These are phyloP conservation scores for Tor tambroides DNA, from an alignment of 2,113 vertebrate genomes.

Conservation along the genomic window DNA sequence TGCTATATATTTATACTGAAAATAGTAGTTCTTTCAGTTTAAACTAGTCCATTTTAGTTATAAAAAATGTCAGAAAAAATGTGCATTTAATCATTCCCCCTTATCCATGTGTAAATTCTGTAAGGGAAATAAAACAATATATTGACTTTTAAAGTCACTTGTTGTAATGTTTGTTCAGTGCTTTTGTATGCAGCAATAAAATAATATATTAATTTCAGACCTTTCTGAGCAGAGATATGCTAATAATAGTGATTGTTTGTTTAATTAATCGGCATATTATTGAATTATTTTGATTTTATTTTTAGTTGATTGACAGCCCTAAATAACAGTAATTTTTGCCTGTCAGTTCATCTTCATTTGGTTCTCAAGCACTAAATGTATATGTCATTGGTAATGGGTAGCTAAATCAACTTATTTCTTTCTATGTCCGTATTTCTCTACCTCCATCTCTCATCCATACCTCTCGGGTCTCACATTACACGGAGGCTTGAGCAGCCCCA, in stretches of 20 bases:
- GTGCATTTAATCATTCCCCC: not conserved
- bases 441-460: constrained; percentile 31
- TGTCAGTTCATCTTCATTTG: constrained; percentile 2
- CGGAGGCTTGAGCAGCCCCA: constrained; percentile 47
- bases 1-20: too few species aligned
- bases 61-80: too few species aligned
- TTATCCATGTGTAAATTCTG: not conserved
- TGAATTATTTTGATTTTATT: not conserved
- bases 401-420: not conserved
- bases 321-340: not conserved
- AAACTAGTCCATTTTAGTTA: too few species aligned
- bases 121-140: not conserved
- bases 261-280: not conserved
- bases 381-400: not conserved
- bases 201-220: not conserved
- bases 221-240: not conserved
- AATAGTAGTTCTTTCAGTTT: too few species aligned
- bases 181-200: not conserved
- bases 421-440: not conserved
- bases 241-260: not conserved
- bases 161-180: not conserved
- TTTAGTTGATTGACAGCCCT: not conserved
- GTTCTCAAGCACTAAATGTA: not conserved
- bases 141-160: not conserved
- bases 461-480: constrained; percentile 55